Conservation (phyloP, 2,888 invertebrate genomes). For the Drosophila ezoana region DNA sequence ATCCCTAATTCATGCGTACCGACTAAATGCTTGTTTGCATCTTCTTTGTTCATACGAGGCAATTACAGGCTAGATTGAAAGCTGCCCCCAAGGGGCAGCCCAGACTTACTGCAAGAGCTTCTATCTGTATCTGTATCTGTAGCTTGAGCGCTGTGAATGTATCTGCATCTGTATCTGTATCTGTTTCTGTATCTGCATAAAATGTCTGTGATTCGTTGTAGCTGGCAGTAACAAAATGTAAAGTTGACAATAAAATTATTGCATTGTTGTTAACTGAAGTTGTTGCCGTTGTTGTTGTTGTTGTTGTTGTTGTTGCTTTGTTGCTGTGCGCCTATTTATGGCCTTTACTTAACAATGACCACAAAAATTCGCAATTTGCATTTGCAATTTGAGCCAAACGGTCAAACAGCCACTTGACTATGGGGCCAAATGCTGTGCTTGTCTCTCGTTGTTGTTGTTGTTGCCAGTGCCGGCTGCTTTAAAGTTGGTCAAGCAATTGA, state of each 20-base stretch:
- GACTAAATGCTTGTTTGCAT: conserved; percentile 23
- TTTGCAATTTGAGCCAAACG: conserved; percentile 71
- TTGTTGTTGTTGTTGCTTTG: conserved; percentile 22
- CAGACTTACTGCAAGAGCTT: neutral
- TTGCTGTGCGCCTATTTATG: conserved; percentile 64
- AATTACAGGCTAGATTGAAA: conserved; percentile 34
- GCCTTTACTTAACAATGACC: conserved; percentile 78
- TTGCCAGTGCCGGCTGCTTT: conserved; percentile 50
- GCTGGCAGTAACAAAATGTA: conserved; percentile 51
- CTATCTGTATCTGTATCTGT: no score
- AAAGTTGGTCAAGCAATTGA: conserved; percentile 72
- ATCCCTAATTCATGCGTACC: conserved; percentile 9
- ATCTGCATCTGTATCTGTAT: conserved; percentile 10
- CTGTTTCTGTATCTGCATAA: conserved; percentile 20
- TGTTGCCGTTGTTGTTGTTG: conserved; percentile 32
- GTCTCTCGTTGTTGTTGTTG: conserved; percentile 17
- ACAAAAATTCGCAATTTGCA: conserved; percentile 77
- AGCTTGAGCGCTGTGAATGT: conserved; percentile 5
- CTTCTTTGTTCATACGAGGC: conserved; percentile 33
- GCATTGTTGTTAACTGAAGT: conserved; percentile 55
- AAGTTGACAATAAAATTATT: conserved; percentile 75
- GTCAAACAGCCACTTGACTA: conserved; percentile 57
- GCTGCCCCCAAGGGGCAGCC: conserved; percentile 31
- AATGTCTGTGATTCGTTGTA: conserved; percentile 20
- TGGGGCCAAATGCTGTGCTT: conserved; percentile 35